A percentile compares a stretch with the other conserved stretches of the same genome.
Conservation (phyloP, 2,888 invertebrate species). For the Idaea aversata region DNA sequence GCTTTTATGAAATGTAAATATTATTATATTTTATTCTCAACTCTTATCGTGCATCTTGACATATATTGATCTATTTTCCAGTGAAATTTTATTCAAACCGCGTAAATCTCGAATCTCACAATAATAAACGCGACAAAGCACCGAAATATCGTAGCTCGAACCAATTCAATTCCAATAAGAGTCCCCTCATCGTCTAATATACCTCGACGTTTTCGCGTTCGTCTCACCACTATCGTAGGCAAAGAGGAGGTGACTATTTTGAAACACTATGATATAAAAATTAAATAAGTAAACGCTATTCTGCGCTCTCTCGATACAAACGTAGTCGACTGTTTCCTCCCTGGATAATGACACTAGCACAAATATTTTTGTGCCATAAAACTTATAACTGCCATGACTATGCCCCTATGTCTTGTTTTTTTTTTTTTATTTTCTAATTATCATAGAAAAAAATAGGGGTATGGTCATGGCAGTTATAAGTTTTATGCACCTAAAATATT, state of each 20-base stretch:
- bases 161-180: background rate
- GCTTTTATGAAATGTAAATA: no score
- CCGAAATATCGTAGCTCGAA: slow-evolving; percentile 9
- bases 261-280: background rate
- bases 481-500: no score
- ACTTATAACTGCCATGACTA: no score
- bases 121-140: slow-evolving; percentile 5
- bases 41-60: background rate
- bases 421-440: no score
- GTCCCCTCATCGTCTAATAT: background rate
- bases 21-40: background rate
- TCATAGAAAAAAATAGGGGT: no score
- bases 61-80: background rate
- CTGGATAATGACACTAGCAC: no score
- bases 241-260: background rate
- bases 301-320: no score
- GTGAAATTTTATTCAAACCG: background rate
- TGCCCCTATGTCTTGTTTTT: no score
- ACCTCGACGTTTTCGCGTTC: background rate
- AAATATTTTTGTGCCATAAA: no score
- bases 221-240: background rate
- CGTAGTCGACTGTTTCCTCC: no score
- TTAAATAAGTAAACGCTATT: background rate
- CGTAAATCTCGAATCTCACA: background rate
- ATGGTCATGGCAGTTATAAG: no score